phyloP scores from a whole-genome alignment of 2,888 invertebrate species.

The Molanna angustata region DNA sequence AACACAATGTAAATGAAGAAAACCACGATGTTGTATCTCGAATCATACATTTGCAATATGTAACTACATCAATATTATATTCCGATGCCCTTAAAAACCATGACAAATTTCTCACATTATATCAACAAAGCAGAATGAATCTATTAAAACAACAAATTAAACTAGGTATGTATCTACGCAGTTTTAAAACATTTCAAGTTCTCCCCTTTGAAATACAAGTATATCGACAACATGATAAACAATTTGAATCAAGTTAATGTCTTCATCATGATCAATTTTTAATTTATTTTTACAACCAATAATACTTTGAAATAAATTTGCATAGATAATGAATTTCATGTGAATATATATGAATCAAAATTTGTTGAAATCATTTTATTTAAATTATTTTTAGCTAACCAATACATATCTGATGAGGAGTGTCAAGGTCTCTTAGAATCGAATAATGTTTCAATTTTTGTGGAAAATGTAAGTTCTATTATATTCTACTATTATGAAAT shows the following conservation, averaged over 20 bases:
- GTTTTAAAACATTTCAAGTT: too few species aligned
- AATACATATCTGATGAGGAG: slow-evolving; percentile 49
- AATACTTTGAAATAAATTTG: too few species aligned
- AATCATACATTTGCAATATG: slow-evolving; percentile 52
- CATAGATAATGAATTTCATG: background rate
- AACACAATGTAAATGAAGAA: slow-evolving; percentile 37
- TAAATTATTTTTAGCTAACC: slow-evolving; percentile 43
- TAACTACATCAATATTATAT: slow-evolving; percentile 48
- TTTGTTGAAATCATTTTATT: too few species aligned
- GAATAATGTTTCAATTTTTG: slow-evolving; percentile 47
- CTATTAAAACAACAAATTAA: slow-evolving; percentile 57
- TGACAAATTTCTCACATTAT: slow-evolving; percentile 51
- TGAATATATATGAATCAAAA: background rate
- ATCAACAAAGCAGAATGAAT: slow-evolving; percentile 51
- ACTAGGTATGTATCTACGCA: slow-evolving; percentile 49
- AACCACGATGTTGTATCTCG: slow-evolving; percentile 39
- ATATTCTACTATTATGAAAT: too few species aligned
- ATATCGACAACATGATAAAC: too few species aligned
- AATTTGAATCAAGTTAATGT: too few species aligned
- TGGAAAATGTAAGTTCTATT: slow-evolving; percentile 53
- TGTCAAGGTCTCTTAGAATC: slow-evolving; percentile 48
- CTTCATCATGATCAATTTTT: too few species aligned
- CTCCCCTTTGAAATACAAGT: too few species aligned
- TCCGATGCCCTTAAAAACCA: slow-evolving; percentile 53
- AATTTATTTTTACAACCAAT: too few species aligned